Evolutionary conservation across 2,888 invertebrate genomes (phyloP), one percentile per base, ranked within the genome.

Genomic region (Euzetes globulus): DNA sequence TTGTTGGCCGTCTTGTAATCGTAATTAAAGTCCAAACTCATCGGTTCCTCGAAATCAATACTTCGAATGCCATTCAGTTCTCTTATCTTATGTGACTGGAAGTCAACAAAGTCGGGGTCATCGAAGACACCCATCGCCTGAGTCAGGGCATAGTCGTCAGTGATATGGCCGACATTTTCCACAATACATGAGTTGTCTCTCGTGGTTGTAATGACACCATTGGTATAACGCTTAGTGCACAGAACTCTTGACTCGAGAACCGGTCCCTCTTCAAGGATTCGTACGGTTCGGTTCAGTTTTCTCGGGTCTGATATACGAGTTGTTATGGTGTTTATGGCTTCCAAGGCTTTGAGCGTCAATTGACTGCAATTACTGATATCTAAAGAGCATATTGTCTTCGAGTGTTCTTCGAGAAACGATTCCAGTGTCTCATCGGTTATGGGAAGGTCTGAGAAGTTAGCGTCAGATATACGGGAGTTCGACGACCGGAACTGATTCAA

Each of bases 331-430:
- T 90, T 90, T 72, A 94, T 87, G 74, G 87, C 84, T 76, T 88
- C 86, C 77, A 92, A 85, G 27, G 88, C 87, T 27, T 84, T 82
- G 58, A 86, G 84, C 0, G 89, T 88, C 63, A 93, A 83, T 77
- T 87, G 86, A 77, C 87, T 86, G 82, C 92, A 92, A 79, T 91
- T 88, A 75, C 88, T 87, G 77, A 94, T 85, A 78, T 91, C 90
- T 70, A 95, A 83, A 52, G 47, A 25, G 15, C 29, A 47, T 29
- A 75, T 45, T 13, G 52, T 68, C 19, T 72, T 73, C 17, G 60
- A 41, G 41, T 75, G 72, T 47, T 75, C 70, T 27, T 50, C 37
- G 17, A 75, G 52, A 41, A 75, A 68, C 15, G 65, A 19, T n/a
- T 41, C 37, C 52, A 75, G 58, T 33, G 29, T 45, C 52, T 73